phyloP scores from a whole-genome alignment of 2,113 vertebrate genomes.

The Nycticorax nycticorax region DNA sequence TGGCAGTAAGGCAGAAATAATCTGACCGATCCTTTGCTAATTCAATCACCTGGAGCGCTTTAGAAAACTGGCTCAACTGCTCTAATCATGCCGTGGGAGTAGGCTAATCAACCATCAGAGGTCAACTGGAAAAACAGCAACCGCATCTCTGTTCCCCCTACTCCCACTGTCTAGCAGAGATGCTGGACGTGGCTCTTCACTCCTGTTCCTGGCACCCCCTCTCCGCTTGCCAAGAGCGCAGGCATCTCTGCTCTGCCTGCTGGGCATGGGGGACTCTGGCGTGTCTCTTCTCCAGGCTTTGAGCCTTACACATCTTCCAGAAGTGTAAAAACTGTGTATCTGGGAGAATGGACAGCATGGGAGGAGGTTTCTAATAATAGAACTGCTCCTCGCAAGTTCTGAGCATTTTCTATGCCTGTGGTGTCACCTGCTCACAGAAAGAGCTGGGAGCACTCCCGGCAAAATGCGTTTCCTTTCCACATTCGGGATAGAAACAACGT shows the following conservation, averaged over 20 bases:
- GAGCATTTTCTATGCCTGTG: background rate
- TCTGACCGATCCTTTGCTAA: background rate
- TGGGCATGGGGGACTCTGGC: background rate
- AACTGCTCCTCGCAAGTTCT: background rate
- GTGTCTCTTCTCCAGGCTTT: background rate
- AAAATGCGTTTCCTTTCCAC: background rate
- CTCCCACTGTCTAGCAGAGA: background rate
- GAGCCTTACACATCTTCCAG: background rate
- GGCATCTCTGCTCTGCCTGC: background rate
- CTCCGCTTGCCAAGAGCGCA: background rate
- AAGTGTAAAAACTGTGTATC: background rate
- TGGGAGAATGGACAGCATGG: background rate
- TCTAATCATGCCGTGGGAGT: background rate
- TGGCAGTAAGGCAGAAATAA: slow-evolving; percentile 45
- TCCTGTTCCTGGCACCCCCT: background rate
- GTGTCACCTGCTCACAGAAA: background rate
- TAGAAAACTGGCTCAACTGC: background rate
- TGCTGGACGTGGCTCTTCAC: background rate
- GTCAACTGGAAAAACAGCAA: background rate
- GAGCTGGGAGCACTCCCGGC: background rate
- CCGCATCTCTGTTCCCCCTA: background rate
- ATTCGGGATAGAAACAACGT: background rate
- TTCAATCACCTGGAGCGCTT: background rate
- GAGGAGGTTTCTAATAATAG: background rate
- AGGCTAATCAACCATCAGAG: background rate